Evolutionary conservation across 2,113 vertebrate genomes (phyloP), one percentile per base, ranked within the genome.

Genomic region (Actenoides lindsayi): DNA sequence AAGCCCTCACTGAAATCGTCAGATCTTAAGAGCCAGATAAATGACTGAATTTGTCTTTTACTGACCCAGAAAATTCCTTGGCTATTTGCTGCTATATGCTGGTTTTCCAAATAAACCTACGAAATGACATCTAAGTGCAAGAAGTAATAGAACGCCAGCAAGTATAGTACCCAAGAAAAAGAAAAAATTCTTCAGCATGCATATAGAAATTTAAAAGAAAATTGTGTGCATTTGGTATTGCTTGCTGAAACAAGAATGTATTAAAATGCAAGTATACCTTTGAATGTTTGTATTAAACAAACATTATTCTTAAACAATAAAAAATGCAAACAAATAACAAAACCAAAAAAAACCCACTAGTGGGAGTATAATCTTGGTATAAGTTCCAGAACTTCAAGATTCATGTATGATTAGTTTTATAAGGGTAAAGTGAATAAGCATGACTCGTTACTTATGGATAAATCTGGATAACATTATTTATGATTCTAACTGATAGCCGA

Each of bases 391-490:
- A 50, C 9, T n/a, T 89, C 28, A 54, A 70, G 14, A 30, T 42
- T 57, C 5, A 6, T 27, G 9, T 6, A 2, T 8, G 3, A 67
- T 90, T 73, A 60, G 1, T 37, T 31, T 3, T 2, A 33, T 10
- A 51, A 53, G 3, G 5, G 4, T 28, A 2, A 50, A n/a, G 13
- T 68, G 2, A 51, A 46, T 7, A 50, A 9, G 1, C 31, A 18
- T 44, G 8, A 10, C 28, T 74, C 5, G 46, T 24, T 84, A 31
- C 50, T 93, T 71, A 51, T 37, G 13, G 9, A 21, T 82, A 83
- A 73, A 37, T 59, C 19, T 86, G 50, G 4, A 13, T 80, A 68
- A 16, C 27, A 73, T 68, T 37, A 35, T 5, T n/a, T 81, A 37
- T 23, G 2, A 60, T 65, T 80, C 59, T 60, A 39, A 53, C 19